Evolutionary conservation across 2,888 invertebrate genomes (phyloP).

Genomic region (Arctia plantaginis): DNA sequence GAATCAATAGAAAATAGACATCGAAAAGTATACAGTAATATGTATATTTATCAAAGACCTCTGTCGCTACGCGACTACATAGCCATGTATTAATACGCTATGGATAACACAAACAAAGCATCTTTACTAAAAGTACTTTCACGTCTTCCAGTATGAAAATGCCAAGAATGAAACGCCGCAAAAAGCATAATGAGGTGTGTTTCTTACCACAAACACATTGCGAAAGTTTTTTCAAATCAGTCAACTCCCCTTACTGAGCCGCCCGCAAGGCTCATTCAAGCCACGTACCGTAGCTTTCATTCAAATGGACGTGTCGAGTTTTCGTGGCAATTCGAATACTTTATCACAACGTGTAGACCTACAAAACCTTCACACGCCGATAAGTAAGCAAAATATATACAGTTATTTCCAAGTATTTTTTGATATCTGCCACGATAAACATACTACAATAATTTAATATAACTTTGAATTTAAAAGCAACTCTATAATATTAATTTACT

Average conservation of each 20-base stretch:
- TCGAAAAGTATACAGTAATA: no score
- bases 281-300: slow-evolving; percentile 65
- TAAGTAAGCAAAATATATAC: slow-evolving; percentile 39
- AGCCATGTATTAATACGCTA: not conserved
- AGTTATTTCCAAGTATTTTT: not conserved
- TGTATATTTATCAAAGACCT: no score
- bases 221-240: slow-evolving; percentile 54
- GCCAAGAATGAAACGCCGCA: slow-evolving; percentile 4
- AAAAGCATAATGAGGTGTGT: slow-evolving; percentile 28
- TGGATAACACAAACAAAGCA: not conserved
- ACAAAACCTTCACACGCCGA: slow-evolving; percentile 45
- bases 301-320: slow-evolving; percentile 64
- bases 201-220: slow-evolving; percentile 31
- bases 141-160: not conserved
- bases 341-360: slow-evolving; percentile 61
- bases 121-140: not conserved
- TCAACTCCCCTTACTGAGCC: slow-evolving; percentile 38
- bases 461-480: not conserved
- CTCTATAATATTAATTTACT: not conserved
- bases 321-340: slow-evolving; percentile 62
- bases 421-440: not conserved
- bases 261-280: slow-evolving; percentile 53
- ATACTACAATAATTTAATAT: not conserved
- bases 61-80: no score
- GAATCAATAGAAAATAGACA: not conserved